Percentiles rank a stretch among this genome's conserved stretches.
Conservation (phyloP, 2,888 invertebrate genomes). For the Hyles lineata region DNA sequence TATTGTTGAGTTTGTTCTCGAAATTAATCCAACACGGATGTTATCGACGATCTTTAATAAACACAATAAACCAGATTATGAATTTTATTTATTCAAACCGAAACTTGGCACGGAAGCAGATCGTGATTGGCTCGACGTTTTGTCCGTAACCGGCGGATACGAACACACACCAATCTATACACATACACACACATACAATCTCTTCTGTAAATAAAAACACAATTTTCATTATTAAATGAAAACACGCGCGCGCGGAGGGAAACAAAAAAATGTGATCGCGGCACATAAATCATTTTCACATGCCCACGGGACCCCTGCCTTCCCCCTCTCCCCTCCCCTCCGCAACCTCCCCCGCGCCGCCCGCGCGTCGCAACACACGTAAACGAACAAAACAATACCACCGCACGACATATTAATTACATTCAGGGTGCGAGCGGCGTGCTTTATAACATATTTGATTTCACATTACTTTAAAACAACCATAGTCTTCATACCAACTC, state of each 20-base stretch:
- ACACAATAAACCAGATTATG: not conserved
- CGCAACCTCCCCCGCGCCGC: not conserved
- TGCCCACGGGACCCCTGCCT: not conserved
- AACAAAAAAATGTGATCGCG: conserved; percentile 25
- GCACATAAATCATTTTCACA: conserved; percentile 20
- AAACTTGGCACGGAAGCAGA: not conserved
- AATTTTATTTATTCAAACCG: not conserved
- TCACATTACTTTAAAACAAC: not conserved
- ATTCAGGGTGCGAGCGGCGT: not conserved
- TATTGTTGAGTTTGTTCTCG: too few species aligned
- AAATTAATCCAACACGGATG: too few species aligned
- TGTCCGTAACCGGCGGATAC: not conserved
- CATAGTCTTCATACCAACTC: not conserved
- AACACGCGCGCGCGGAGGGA: conserved; percentile 4
- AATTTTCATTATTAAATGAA: conserved; percentile 25
- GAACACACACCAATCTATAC: not conserved
- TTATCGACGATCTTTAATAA: not conserved
- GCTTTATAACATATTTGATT: not conserved
- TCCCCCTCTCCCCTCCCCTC: not conserved
- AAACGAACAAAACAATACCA: conserved; percentile 4
- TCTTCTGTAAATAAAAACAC: conserved; percentile 13
- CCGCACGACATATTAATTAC: conserved; percentile 20
- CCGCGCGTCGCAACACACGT: not conserved
- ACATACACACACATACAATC: conserved; percentile 4
- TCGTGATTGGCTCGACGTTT: not conserved